Evolutionary conservation across 2,797 vertebrate genomes (phyloP).

Genomic region (Bovichtus variegatus): DNA sequence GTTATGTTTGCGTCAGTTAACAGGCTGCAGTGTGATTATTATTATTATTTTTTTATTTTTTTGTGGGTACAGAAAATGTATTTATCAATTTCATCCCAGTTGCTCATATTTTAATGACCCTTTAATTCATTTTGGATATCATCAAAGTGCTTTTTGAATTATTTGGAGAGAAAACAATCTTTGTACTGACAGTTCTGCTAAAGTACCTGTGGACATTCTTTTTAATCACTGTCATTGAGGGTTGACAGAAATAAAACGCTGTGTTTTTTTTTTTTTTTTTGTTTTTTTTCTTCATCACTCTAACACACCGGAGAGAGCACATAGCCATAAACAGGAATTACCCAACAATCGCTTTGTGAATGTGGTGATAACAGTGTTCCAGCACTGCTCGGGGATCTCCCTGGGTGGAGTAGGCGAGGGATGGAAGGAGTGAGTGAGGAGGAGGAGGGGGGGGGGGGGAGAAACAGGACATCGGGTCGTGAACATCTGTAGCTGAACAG

Average conservation of each 20-base stretch:
- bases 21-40: conserved; percentile 2
- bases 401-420: conserved; percentile 74
- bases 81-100: conserved; percentile 11
- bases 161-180: neutral
- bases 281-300: too few species aligned
- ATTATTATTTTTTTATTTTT: too few species aligned
- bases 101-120: neutral
- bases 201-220: conserved; percentile 35
- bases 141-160: conserved; percentile 11
- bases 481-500: conserved; percentile 36
- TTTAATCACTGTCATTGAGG: conserved; percentile 69
- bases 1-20: conserved; percentile 14
- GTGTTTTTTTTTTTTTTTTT: conserved; percentile 82
- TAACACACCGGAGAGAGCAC: conserved; percentile 84
- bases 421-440: conserved; percentile 71
- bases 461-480: conserved; percentile 75
- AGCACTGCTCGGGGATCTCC: conserved; percentile 89
- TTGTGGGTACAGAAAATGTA: neutral
- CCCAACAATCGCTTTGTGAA: conserved; percentile 95
- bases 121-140: neutral
- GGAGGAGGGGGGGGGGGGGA: conserved; percentile 73
- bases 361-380: conserved; percentile 94
- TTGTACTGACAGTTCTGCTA: conserved; percentile 2
- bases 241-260: conserved; percentile 80
- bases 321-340: conserved; percentile 93